Evolutionary conservation across 2,113 vertebrate genomes (phyloP).

Genomic region (Chamaetylas fuelleborni): DNA sequence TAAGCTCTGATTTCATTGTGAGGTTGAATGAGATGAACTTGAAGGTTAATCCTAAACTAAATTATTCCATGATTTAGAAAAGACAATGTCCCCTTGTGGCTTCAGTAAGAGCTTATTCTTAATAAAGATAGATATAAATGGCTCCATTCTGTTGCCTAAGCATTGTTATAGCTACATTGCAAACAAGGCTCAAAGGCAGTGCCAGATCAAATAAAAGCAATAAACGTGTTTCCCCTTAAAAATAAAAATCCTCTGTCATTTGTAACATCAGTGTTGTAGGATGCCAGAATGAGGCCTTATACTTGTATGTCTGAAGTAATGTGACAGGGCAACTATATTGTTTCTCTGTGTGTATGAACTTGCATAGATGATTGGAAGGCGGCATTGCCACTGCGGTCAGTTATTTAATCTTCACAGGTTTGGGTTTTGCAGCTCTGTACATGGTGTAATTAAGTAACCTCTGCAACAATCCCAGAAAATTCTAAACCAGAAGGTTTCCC

Average conservation of each 20-base stretch:
- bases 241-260: neutral
- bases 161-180: neutral
- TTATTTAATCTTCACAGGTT: neutral
- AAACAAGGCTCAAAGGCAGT: neutral
- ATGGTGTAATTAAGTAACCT: neutral
- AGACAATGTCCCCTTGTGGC: neutral
- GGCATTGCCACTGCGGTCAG: neutral
- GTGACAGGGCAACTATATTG: neutral
- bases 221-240: neutral
- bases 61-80: neutral
- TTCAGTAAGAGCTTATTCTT: neutral
- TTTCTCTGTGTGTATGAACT: neutral
- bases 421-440: neutral
- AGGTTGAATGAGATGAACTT: neutral
- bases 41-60: neutral
- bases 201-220: neutral
- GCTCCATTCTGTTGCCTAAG: neutral
- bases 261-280: neutral
- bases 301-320: fast-evolving
- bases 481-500: neutral
- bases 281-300: neutral
- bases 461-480: neutral
- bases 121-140: neutral
- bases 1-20: neutral
- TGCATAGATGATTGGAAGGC: neutral